Percentiles rank a stretch among this genome's conserved stretches.
Evolutionary conservation across 1,140 invertebrate genomes (phyloP).

Genomic region (Ditylenchus dipsaci): DNA sequence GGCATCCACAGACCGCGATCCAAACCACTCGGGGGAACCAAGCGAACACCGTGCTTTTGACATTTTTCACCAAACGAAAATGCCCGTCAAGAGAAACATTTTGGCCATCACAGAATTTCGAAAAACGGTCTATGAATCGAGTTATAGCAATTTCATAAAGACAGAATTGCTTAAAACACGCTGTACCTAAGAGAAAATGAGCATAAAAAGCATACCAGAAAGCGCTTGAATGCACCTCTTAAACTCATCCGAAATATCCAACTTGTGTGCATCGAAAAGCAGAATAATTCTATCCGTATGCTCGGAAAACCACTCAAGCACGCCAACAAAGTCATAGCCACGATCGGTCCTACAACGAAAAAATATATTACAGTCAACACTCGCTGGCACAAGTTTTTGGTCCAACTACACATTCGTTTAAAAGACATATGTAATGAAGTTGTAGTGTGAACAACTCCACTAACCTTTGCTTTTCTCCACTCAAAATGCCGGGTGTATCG

Average conservation of each 20-base stretch:
- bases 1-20: no score
- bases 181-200: not conserved
- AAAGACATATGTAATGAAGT: slow-evolving; percentile 1
- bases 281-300: slow-evolving; percentile 92
- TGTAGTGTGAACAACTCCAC: no score
- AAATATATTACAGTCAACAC: not conserved
- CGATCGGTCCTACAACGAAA: slow-evolving; percentile 66
- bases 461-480: slow-evolving; percentile 62
- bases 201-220: slow-evolving; percentile 14
- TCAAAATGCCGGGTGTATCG: slow-evolving; percentile 81
- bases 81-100: no score
- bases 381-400: no score
- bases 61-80: no score
- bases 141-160: no score
- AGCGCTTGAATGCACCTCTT: slow-evolving; percentile 56
- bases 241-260: slow-evolving; percentile 92
- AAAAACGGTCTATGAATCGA: no score
- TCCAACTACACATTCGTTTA: no score
- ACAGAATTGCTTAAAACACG: no score
- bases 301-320: slow-evolving; percentile 97
- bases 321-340: slow-evolving; percentile 96
- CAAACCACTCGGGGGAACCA: no score
- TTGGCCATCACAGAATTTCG: no score
- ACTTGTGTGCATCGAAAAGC: slow-evolving; percentile 94
- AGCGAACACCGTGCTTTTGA: no score